Evolutionary conservation across 92 coral and sea anemone species (phyloP).

Genomic region (Isaurus tuberculatus): DNA sequence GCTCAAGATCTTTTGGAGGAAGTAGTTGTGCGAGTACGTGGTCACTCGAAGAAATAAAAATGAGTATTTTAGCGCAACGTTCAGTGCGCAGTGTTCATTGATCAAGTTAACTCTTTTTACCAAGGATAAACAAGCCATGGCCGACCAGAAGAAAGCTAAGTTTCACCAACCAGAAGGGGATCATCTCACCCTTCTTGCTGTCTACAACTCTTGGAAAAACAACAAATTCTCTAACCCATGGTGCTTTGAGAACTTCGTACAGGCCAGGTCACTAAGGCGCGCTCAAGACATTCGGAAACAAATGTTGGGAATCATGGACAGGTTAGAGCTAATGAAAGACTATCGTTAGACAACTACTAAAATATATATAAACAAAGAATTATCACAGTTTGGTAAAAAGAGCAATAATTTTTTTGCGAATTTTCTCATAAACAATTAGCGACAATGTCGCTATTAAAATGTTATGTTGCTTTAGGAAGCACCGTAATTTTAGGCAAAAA

Average conservation of each 20-base stretch:
- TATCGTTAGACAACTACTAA: neutral
- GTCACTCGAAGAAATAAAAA: too few species aligned
- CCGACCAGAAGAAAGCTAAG: constrained; percentile 99
- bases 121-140: constrained; percentile 98
- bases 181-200: constrained; percentile 94
- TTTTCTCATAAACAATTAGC: too few species aligned
- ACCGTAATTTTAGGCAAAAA: too few species aligned
- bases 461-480: too few species aligned
- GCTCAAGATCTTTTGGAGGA: too few species aligned
- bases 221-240: constrained; percentile 99
- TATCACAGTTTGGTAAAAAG: too few species aligned
- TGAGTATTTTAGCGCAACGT: too few species aligned
- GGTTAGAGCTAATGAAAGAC: constrained; percentile 52
- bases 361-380: too few species aligned
- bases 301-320: constrained; percentile 99
- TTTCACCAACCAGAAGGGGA: constrained; percentile 99
- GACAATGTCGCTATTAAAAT: too few species aligned
- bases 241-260: constrained; percentile 99
- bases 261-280: constrained; percentile 97
- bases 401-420: too few species aligned
- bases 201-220: constrained; percentile 97
- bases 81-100: too few species aligned
- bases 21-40: too few species aligned
- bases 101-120: neutral
- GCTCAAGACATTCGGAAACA: constrained; percentile 98